Evolutionary conservation across 1,140 invertebrate genomes (phyloP), one percentile per base, ranked within the genome.

Genomic region (Steinernema feltiae): DNA sequence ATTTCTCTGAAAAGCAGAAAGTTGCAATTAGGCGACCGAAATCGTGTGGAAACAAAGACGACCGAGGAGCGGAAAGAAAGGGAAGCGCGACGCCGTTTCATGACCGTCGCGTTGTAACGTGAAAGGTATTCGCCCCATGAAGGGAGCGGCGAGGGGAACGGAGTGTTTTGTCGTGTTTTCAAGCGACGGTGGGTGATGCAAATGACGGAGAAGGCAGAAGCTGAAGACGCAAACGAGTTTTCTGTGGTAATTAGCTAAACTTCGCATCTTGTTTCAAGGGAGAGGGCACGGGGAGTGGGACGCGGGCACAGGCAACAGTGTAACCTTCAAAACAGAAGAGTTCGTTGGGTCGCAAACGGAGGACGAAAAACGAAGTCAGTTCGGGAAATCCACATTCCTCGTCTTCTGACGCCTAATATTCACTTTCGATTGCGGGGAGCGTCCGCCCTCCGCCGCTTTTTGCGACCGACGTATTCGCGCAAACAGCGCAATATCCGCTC

Each of bases 341-440:
- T 7, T 41, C 35, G 35, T 41, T 7, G 35, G 7, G 7, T 18
- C 18, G 18, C 35, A 41, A 7, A 41, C 7, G 7, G 35, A 41
- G 35, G 35, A 18, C 35, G 35, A 41, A 41, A 7, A 41, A 18
- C 7, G 35, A 18, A 7, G 35, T 41, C 35, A 41, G 7, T 18
- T 41, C 53, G 15, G 24, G 53, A 27, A 63, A 17, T 63, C 53
- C 12, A 27, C 12, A 27, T 63, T 27, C 53, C 24, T 27, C 53
- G 53, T n/a, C 53, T 63, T 63, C 35, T n/a, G n/a, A n/a, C n/a
- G 35, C 35, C 35, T 41, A 18, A 41, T 63, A 63, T 63, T 63
- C 53, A 63, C 24, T 63, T 63, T 63, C 24, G 53, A 63, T 63
- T 63, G 53, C 53, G 53, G 53, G 53, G 18, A 63, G 24, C 53